Evolutionary conservation across 2,797 vertebrate genomes (phyloP).

Genomic region (Euphonia xanthogaster): DNA sequence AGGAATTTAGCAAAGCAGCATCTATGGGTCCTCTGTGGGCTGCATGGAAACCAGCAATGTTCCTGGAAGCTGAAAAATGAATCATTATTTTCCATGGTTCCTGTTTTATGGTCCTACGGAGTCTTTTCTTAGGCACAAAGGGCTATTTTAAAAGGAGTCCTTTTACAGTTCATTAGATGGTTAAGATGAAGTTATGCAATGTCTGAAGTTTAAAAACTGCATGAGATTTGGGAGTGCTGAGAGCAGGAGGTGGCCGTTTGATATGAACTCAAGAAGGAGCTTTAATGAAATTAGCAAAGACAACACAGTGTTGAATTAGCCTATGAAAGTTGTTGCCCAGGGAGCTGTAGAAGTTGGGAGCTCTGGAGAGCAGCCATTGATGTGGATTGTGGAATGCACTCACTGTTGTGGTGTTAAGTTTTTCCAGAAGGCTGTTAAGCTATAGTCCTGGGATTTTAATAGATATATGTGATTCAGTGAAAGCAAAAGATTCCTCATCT

Average conservation of each 20-base stretch:
- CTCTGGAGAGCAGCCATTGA: not conserved
- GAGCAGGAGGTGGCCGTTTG: not conserved
- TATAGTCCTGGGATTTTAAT: not conserved
- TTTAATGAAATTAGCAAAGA: slow-evolving; percentile 24
- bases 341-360: not conserved
- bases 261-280: not conserved
- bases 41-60: not conserved
- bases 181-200: not conserved
- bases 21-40: not conserved
- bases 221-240: not conserved
- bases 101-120: not conserved
- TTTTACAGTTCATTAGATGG: slow-evolving; percentile 41
- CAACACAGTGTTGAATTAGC: not conserved
- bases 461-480: not conserved
- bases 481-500: not conserved
- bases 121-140: not conserved
- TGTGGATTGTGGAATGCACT: not conserved
- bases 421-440: not conserved
- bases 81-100: not conserved
- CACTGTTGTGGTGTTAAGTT: not conserved
- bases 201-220: not conserved
- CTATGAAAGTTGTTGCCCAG: not conserved
- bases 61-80: slow-evolving; percentile 7
- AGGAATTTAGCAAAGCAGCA: not conserved
- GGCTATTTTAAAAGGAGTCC: not conserved